Evolutionary conservation across 1,140 invertebrate species (phyloP), one percentile per base, ranked within the genome.

Genomic region (Sinella curviseta): DNA sequence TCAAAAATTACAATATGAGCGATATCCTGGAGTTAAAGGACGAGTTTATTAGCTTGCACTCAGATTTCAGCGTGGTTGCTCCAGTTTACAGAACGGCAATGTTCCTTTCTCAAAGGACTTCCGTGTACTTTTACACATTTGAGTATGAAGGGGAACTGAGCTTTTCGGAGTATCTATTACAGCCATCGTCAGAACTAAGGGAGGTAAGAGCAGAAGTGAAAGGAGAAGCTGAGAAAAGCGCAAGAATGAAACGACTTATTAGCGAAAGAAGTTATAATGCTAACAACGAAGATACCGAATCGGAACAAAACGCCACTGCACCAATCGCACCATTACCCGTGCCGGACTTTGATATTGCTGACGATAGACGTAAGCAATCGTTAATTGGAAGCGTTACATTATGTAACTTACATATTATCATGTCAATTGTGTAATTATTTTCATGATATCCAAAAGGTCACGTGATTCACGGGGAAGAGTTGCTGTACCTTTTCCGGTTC

Each of bases 381-480:
- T n/a, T 48, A 48, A 48, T 48, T 48, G 39, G 20, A 48, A 48
- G n/a, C n/a, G n/a, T 48, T 48, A 20, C 39, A 20, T 48, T 48
- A 48, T 48, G 39, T 48, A 48, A 48, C 39, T 12, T 48, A 48
- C 20, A 48, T 48, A 48, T 48, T n/a, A n/a, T n/a, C n/a, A 20
- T 48, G 39, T 48, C 20, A 48, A 8, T 8, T 20, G 39, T 48
- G 20, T 31, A 55, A 55, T 16, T n/a, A 55, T n/a, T 31, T 48
- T 48, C 20, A 20, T 48, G 8, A 20, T 20, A 8, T 48, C 39
- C n/a, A 16, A 14, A 2, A 60, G 55, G 39, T 77, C 60, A 78
- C 31, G 82, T 83, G 14, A 82, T 82, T 30, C 82, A 82, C 24
- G 80, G 80, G 12, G 82, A 83, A 54, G 82, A 83, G 36, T 76